These are phyloP conservation scores for Formica aserva DNA, from an alignment of 2,888 invertebrate species.

Conservation along the genomic window DNA sequence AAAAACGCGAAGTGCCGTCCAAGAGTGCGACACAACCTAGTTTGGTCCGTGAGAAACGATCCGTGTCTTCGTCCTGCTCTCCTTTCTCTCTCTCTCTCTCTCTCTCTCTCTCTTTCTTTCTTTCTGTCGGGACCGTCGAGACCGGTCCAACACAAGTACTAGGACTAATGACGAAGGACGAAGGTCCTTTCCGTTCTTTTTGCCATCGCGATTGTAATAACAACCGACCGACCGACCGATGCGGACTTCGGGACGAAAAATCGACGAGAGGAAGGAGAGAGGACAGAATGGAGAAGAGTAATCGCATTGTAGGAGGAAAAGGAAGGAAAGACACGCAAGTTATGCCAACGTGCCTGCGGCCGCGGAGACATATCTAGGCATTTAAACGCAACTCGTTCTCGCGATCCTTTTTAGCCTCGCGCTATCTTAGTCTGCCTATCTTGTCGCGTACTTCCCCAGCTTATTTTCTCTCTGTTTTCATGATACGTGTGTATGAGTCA, in stretches of 20 bases:
- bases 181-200: conserved; percentile 69
- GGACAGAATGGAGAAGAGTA: conserved; percentile 39
- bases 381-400: conserved; percentile 66
- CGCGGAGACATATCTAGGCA: conserved; percentile 67
- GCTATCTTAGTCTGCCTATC: conserved; percentile 26
- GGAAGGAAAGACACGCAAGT: conserved; percentile 9
- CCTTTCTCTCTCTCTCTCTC: conserved; percentile 49
- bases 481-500: neutral
- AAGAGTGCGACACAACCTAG: conserved; percentile 67
- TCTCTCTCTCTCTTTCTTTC: conserved; percentile 24
- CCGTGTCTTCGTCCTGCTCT: conserved; percentile 40
- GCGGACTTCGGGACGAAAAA: conserved; percentile 33
- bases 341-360: conserved; percentile 29
- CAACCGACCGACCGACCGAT: conserved; percentile 66
- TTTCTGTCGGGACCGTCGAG: conserved; percentile 3
- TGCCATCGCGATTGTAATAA: conserved; percentile 76
- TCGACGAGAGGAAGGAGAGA: conserved; percentile 46
- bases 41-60: conserved; percentile 81
- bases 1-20: conserved; percentile 5
- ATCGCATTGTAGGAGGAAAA: neutral
- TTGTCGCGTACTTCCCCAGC: conserved; percentile 40
- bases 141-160: conserved; percentile 19
- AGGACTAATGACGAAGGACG: conserved; percentile 69
- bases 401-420: conserved; percentile 39
- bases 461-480: conserved; percentile 24